Evolutionary conservation across 2,113 vertebrate genomes (phyloP).

Genomic region (Phrynosoma platyrhinos): DNA sequence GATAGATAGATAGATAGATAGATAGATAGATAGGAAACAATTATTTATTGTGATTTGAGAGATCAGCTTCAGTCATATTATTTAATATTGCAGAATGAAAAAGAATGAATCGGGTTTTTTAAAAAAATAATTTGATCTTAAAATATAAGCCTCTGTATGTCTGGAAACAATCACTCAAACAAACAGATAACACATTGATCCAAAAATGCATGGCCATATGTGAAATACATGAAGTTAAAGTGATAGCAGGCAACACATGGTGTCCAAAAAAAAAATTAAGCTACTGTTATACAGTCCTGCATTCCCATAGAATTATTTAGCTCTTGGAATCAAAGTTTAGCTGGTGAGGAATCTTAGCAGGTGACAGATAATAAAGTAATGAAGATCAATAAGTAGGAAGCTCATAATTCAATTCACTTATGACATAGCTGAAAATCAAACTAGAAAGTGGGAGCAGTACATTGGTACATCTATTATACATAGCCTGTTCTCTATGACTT

Average conservation of each 20-base stretch:
- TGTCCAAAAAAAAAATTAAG: conserved; percentile 22
- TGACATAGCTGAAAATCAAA: conserved; percentile 38
- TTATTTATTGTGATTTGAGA: not conserved
- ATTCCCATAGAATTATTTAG: conserved; percentile 20
- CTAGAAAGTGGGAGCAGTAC: conserved; percentile 21
- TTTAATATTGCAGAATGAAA: not conserved
- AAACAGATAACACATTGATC: not conserved
- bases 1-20: no score
- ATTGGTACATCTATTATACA: conserved; percentile 26
- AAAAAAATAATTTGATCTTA: conserved; percentile 10
- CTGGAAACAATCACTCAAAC: not conserved
- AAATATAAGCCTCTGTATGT: not conserved
- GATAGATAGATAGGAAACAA: no score
- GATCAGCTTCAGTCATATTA: not conserved
- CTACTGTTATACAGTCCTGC: conserved; percentile 20
- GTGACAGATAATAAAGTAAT: conserved; percentile 32
- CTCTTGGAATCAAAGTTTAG: conserved; percentile 37
- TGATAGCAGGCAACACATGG: conserved; percentile 4
- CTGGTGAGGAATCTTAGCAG: conserved; percentile 30
- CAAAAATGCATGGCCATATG: conserved; percentile 27
- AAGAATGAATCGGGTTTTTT: conserved; percentile 20
- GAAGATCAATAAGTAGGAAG: conserved; percentile 47
- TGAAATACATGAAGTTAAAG: conserved; percentile 21
- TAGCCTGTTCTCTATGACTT: conserved; percentile 2
- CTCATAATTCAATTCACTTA: conserved; percentile 45